Conservation (phyloP, 2,888 invertebrate genomes). For the Caenorhabditis sp. region DNA sequence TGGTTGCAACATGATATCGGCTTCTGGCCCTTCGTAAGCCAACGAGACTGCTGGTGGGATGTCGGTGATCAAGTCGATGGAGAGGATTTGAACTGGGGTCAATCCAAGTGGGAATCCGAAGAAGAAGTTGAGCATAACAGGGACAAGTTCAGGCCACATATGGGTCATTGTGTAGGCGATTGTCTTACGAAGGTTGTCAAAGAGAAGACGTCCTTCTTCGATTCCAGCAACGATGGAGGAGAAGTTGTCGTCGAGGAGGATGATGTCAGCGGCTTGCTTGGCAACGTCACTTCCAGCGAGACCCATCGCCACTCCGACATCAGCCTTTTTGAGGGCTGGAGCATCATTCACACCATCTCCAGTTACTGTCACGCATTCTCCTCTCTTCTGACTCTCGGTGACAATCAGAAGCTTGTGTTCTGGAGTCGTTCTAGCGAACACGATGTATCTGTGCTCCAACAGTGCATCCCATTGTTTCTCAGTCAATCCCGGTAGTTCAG, state of each 20-base stretch:
- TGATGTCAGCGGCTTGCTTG: conserved; percentile 79
- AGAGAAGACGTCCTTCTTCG: conserved; percentile 70
- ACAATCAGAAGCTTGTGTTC: conserved; percentile 73
- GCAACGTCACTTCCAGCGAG: conserved; percentile 76
- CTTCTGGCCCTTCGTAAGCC: conserved; percentile 80
- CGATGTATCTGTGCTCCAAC: conserved; percentile 66
- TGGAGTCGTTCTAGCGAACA: conserved; percentile 73
- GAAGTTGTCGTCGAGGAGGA: conserved; percentile 76
- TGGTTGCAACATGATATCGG: conserved; percentile 80
- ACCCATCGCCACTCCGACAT: conserved; percentile 78
- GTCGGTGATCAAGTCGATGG: conserved; percentile 79
- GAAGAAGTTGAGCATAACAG: conserved; percentile 80
- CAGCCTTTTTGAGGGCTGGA: conserved; percentile 75
- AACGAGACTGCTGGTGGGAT: conserved; percentile 79
- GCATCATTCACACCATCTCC: conserved; percentile 75
- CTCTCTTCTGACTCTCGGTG: conserved; percentile 68
- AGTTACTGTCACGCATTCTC: conserved; percentile 71
- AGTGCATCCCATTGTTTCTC: conserved; percentile 69
- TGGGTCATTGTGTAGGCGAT: conserved; percentile 80
- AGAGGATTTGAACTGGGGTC: conserved; percentile 79
- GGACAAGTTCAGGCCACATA: conserved; percentile 81
- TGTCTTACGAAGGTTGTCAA: conserved; percentile 72
- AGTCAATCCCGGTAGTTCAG: conserved; percentile 64
- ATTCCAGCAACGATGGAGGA: conserved; percentile 73
- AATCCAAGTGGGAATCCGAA: conserved; percentile 80